Conservation (phyloP, 1,140 invertebrate species). For the Meloidogyne exigua region DNA sequence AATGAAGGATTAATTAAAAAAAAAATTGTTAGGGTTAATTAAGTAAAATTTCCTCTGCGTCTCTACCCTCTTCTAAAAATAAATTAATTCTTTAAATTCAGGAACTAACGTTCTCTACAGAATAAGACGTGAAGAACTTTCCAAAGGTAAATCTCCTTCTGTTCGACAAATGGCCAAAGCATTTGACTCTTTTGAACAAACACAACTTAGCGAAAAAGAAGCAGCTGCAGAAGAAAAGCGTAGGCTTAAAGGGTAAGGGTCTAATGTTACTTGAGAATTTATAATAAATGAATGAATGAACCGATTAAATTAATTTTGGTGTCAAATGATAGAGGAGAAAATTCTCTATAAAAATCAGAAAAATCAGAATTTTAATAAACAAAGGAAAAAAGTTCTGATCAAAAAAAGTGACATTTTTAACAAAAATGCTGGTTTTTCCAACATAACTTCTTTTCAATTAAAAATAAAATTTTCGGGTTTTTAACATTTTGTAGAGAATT, state of each 20-base stretch:
- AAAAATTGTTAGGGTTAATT: background rate
- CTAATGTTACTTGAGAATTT: slow-evolving; percentile 1
- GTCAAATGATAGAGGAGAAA: slow-evolving; percentile 10
- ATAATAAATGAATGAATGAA: background rate
- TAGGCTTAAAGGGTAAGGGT: slow-evolving; percentile 33
- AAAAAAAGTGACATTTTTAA: background rate
- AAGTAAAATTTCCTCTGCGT: background rate
- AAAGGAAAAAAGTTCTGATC: background rate
- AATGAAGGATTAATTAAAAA: background rate
- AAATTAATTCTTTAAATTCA: background rate
- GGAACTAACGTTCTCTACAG: slow-evolving; percentile 63
- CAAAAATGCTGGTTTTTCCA: background rate
- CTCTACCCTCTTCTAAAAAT: background rate
- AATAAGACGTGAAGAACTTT: slow-evolving; percentile 59
- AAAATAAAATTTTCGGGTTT: background rate
- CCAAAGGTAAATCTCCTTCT: slow-evolving; percentile 54
- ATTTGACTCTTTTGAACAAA: slow-evolving; percentile 53
- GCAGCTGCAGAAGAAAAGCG: slow-evolving; percentile 27
- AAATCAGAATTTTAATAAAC: slow-evolving; percentile 6
- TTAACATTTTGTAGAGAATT: background rate
- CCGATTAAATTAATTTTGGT: background rate
- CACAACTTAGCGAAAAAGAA: slow-evolving; percentile 5
- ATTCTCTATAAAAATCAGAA: slow-evolving; percentile 23
- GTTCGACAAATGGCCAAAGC: slow-evolving; percentile 56
- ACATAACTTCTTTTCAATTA: background rate